Conservation (phyloP, 2,888 invertebrate genomes). For the Cephus runcator region DNA sequence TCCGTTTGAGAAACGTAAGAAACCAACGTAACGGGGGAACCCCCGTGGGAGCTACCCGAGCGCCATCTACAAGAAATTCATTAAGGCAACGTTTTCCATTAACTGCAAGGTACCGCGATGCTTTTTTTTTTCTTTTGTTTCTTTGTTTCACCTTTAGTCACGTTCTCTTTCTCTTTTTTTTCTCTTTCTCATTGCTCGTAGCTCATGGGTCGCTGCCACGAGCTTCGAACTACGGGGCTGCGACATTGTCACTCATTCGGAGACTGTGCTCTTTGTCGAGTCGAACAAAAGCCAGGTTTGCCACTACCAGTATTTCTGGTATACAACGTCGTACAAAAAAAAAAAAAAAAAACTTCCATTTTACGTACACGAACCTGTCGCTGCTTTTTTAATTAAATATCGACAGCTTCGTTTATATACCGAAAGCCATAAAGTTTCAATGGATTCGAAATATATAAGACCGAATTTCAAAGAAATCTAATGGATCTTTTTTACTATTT, state of each 20-base stretch:
- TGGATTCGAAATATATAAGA: neutral
- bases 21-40: neutral
- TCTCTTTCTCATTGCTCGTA: neutral
- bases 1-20: neutral
- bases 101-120: neutral
- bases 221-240: neutral
- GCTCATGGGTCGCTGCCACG: neutral
- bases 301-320: neutral
- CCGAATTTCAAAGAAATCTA: neutral
- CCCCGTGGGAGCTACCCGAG: neutral
- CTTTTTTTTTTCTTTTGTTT: neutral
- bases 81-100: neutral
- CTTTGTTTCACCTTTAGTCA: neutral
- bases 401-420: neutral
- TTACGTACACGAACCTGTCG: neutral
- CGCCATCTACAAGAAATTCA: neutral
- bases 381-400: neutral
- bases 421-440: neutral
- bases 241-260: neutral
- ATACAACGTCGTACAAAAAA: neutral
- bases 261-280: neutral
- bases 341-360: neutral
- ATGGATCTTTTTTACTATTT: neutral
- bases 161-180: neutral
- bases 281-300: neutral